Evolutionary conservation across 1,140 invertebrate species (phyloP).

Genomic region (Olivierus martensii): DNA sequence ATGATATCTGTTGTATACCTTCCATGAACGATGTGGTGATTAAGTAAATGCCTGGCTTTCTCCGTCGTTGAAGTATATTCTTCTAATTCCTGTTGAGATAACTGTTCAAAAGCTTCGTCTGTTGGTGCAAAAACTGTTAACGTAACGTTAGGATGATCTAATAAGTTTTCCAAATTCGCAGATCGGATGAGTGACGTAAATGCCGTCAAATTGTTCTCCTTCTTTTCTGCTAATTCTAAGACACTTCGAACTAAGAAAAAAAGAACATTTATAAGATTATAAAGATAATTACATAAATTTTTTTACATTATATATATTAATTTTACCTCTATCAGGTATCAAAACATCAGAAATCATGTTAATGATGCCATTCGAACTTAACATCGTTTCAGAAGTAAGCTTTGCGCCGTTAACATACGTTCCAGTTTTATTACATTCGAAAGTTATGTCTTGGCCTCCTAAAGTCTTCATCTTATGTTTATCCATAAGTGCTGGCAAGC

Average conservation of each 20-base stretch:
- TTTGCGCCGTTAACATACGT: constrained; percentile 28
- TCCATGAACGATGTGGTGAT: constrained; percentile 31
- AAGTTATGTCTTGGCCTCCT: constrained; percentile 23
- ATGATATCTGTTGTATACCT: constrained; percentile 28
- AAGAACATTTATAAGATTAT: too few species aligned
- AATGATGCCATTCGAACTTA: constrained; percentile 33
- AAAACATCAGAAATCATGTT: constrained; percentile 33
- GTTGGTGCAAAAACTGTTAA: constrained; percentile 41
- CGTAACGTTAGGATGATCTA: constrained; percentile 32
- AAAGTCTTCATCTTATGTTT: constrained; percentile 30
- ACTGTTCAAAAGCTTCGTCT: constrained; percentile 33
- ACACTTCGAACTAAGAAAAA: constrained; percentile 23
- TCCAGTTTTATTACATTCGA: constrained; percentile 31
- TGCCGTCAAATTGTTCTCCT: constrained; percentile 24
- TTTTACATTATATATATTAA: background rate
- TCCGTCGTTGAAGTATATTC: constrained; percentile 13
- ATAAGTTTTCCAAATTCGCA: constrained; percentile 30
- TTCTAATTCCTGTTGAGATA: constrained; percentile 26
- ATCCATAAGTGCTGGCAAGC: constrained; percentile 32
- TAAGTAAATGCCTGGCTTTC: constrained; percentile 28
- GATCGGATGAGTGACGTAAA: constrained; percentile 31
- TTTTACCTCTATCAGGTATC: constrained; percentile 32
- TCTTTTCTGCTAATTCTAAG: constrained; percentile 27
- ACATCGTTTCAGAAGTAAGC: constrained; percentile 24
- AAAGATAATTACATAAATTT: background rate